These are phyloP conservation scores for Campaea margaritaria DNA, from an alignment of 2,888 invertebrate species.

Conservation along the genomic window DNA sequence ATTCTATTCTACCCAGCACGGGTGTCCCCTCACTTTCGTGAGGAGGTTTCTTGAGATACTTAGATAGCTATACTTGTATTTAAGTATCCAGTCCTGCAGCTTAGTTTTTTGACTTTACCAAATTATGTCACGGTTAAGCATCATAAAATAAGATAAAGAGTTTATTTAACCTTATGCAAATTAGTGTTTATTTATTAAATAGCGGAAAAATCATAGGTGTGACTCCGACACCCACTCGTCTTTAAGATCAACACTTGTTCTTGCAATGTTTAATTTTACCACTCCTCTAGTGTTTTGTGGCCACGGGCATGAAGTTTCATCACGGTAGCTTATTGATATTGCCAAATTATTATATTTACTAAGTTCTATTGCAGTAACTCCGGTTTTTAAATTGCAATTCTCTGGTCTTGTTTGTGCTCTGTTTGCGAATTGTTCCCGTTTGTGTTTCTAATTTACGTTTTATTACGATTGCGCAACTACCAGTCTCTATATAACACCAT, in stretches of 20 bases:
- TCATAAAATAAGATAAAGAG: constrained; percentile 46
- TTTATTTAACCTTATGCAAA: constrained; percentile 51
- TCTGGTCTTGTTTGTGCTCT: background rate
- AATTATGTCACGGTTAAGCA: constrained; percentile 34
- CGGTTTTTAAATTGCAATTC: background rate
- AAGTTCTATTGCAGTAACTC: constrained; percentile 4
- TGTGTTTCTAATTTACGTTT: too few species aligned
- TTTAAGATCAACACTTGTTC: constrained; percentile 38
- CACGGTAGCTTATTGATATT: constrained; percentile 21
- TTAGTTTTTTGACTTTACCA: constrained; percentile 15
- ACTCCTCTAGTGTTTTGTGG: constrained; percentile 17
- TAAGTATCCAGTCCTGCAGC: background rate
- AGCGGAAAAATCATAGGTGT: constrained; percentile 54
- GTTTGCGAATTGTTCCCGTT: background rate
- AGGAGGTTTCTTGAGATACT: too few species aligned
- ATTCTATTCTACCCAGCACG: too few species aligned
- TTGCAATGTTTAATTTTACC: constrained; percentile 29
- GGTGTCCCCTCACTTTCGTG: too few species aligned
- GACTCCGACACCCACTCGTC: constrained; percentile 47
- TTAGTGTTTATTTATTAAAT: constrained; percentile 48
- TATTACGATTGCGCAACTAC: too few species aligned
- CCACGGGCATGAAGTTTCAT: constrained; percentile 21
- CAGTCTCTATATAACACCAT: too few species aligned
- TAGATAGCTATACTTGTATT: background rate
- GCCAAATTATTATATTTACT: constrained; percentile 6